Conservation (phyloP, 2,888 invertebrate genomes). For the Emmelina monodactyla region DNA sequence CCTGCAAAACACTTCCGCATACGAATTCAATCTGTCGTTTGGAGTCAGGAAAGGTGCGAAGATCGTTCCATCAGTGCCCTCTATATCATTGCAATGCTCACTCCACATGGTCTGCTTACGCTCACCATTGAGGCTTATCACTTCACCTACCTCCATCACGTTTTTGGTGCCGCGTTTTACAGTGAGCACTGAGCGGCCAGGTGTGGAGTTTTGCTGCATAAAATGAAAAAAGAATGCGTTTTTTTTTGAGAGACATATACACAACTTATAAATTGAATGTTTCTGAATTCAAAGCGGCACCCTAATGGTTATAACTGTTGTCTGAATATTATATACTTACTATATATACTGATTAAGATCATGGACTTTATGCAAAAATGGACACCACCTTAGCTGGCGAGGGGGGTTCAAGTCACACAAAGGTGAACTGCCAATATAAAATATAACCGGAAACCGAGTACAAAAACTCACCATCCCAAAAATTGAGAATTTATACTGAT, state of each 20-base stretch:
- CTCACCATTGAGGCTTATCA: background rate
- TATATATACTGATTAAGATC: too few relatives aligned
- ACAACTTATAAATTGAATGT: too few relatives aligned
- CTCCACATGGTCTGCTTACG: background rate
- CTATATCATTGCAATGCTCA: conserved; percentile 71
- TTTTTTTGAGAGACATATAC: too few relatives aligned
- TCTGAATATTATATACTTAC: too few relatives aligned
- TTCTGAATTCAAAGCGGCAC: too few relatives aligned
- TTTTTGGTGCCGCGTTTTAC: background rate
- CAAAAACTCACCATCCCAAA: conserved; percentile 69
- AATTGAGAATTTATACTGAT: conserved; percentile 69
- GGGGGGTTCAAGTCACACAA: too few relatives aligned
- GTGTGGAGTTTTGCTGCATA: background rate
- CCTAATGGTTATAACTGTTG: too few relatives aligned
- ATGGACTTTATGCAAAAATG: too few relatives aligned
- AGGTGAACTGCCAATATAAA: too few relatives aligned
- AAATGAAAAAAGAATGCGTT: too few relatives aligned
- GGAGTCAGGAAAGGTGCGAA: conserved; percentile 72
- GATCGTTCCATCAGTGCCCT: conserved; percentile 81
- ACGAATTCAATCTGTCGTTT: conserved; percentile 32
- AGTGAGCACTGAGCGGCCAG: background rate
- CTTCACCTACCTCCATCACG: background rate
- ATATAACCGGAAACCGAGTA: too few relatives aligned
- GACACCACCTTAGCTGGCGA: too few relatives aligned
- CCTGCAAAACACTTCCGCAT: background rate